A percentile compares a stretch with the other conserved stretches of the same genome.
phyloP scores from a whole-genome alignment of 2,113 vertebrate genomes.

The Mobula hypostoma region DNA sequence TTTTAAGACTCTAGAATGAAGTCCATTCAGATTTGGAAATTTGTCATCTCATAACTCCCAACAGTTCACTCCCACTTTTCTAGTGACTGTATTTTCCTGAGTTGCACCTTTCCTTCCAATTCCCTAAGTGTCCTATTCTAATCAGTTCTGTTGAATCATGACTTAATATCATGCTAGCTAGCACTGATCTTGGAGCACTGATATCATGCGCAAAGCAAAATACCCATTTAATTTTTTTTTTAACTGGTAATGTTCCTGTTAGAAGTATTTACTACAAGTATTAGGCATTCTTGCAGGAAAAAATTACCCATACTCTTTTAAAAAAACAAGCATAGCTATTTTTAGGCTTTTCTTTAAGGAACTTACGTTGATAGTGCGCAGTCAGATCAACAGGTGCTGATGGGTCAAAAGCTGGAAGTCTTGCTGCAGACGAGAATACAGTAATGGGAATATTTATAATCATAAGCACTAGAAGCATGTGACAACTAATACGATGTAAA shows the following conservation, averaged over 20 bases:
- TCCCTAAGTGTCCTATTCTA: too few species aligned
- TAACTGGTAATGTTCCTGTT: background rate
- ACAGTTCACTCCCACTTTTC: too few species aligned
- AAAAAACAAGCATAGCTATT: background rate
- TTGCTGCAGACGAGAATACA: background rate
- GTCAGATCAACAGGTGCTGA: background rate
- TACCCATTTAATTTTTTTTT: background rate
- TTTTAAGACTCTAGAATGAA: too few species aligned
- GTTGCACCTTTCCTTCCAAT: too few species aligned
- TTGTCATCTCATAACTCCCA: too few species aligned
- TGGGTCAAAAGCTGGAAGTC: background rate
- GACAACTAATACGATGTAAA: background rate
- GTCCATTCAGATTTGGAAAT: too few species aligned
- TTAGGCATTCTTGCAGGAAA: background rate
- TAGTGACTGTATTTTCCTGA: too few species aligned
- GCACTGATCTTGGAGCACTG: too few species aligned
- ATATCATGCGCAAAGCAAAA: too few species aligned
- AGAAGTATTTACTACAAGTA: background rate
- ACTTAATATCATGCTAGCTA: too few species aligned
- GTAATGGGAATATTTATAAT: too few species aligned
- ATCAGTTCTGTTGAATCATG: too few species aligned
- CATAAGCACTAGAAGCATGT: background rate
- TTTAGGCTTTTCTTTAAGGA: background rate
- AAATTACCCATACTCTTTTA: background rate
- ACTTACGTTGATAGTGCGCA: background rate